These are phyloP conservation scores for Rissa tridactyla DNA, from an alignment of 2,113 vertebrate species.

Conservation along the genomic window DNA sequence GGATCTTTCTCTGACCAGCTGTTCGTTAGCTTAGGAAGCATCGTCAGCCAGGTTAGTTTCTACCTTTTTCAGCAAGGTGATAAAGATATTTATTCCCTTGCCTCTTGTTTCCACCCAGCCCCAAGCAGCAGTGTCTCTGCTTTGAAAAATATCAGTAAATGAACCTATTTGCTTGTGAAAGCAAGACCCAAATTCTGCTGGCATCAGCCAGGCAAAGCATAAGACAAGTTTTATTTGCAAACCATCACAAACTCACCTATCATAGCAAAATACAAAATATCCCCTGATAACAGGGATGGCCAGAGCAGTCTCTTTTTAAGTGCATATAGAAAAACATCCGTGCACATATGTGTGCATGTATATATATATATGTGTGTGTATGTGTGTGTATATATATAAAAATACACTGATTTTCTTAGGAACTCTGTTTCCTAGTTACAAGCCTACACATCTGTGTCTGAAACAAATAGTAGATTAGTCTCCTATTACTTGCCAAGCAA, in stretches of 20 bases:
- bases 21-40: background rate
- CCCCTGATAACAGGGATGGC: background rate
- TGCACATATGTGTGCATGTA: fast-evolving
- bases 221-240: background rate
- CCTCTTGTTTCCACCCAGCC: background rate
- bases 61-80: background rate
- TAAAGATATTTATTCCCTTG: background rate
- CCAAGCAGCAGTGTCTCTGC: background rate
- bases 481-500: background rate
- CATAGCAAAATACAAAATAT: background rate
- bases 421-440: background rate
- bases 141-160: background rate
- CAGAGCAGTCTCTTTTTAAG: background rate
- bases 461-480: background rate
- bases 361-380: fast-evolving
- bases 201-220: background rate
- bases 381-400: background rate
- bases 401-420: background rate
- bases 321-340: background rate
- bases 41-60: background rate
- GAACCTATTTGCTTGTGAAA: background rate
- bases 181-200: background rate
- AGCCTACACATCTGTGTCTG: background rate
- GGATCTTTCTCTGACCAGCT: background rate
- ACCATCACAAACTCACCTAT: background rate